Percentiles rank a stretch among this genome's conserved stretches.
Evolutionary conservation across 1,140 invertebrate species (phyloP).

Genomic region (Bemisia tabaci): DNA sequence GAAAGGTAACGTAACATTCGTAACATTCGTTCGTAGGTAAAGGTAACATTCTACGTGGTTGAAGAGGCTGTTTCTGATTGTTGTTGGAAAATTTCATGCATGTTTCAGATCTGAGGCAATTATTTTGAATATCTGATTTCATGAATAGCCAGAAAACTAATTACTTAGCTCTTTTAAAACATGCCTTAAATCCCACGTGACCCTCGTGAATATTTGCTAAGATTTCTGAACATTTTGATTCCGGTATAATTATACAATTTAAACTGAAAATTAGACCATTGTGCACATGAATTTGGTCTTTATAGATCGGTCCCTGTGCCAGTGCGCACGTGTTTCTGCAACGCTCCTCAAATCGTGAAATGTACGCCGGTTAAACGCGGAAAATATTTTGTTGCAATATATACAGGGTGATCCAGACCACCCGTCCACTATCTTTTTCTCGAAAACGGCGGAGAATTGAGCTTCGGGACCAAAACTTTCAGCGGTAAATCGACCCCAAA

Average conservation of each 20-base stretch:
- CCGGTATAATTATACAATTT: conserved; percentile 29
- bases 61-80: conserved; percentile 28
- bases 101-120: conserved; percentile 28
- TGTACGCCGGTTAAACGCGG: too few relatives aligned
- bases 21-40: too few relatives aligned
- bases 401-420: too few relatives aligned
- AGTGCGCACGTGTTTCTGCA: too few relatives aligned
- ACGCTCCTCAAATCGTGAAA: too few relatives aligned
- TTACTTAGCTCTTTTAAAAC: conserved; percentile 27
- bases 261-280: conserved; percentile 29
- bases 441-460: too few relatives aligned
- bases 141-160: conserved; percentile 34
- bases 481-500: too few relatives aligned
- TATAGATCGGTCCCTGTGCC: too few relatives aligned
- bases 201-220: conserved; percentile 30
- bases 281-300: conserved; percentile 25
- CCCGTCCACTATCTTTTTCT: too few relatives aligned
- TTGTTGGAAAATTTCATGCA: conserved; percentile 26
- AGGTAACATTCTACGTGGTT: conserved; percentile 12
- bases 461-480: too few relatives aligned
- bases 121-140: conserved; percentile 31
- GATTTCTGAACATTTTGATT: conserved; percentile 25
- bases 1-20: conserved; percentile 12
- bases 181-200: conserved; percentile 34
- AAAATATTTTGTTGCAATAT: too few relatives aligned